A percentile compares a stretch with the other conserved stretches of the same genome.
These are phyloP conservation scores for Solea solea DNA, from an alignment of 2,113 vertebrate genomes.

Conservation along the genomic window DNA sequence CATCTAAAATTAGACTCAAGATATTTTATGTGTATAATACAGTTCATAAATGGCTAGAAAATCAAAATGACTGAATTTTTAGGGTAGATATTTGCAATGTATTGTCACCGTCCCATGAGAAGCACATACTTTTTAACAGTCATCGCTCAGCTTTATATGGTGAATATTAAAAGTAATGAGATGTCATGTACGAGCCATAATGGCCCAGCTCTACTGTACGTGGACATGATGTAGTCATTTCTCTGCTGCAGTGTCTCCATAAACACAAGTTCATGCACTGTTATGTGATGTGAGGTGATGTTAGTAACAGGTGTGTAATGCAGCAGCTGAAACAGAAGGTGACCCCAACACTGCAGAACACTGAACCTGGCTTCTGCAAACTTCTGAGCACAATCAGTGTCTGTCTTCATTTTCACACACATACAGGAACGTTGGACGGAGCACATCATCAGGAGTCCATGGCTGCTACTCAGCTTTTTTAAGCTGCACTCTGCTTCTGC, in stretches of 20 bases:
- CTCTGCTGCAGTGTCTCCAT: background rate
- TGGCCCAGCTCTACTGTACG: background rate
- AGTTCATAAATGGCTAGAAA: too few relatives aligned
- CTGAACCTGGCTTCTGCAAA: constrained; percentile 36
- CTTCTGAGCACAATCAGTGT: constrained; percentile 29
- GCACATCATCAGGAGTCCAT: constrained; percentile 40
- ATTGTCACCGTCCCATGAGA: too few relatives aligned
- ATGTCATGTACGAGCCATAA: too few relatives aligned
- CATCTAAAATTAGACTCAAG: too few relatives aligned
- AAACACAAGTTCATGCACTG: background rate
- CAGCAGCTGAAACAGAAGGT: constrained; percentile 70
- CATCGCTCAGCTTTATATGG: too few relatives aligned
- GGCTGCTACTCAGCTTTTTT: constrained; percentile 50
- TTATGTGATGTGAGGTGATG: constrained; percentile 3
- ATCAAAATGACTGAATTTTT: too few relatives aligned
- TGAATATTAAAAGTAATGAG: too few relatives aligned
- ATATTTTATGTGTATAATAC: too few relatives aligned
- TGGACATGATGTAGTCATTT: background rate
- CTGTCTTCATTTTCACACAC: constrained; percentile 74
- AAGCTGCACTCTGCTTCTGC: constrained; percentile 17
- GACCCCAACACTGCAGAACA: constrained; percentile 64
- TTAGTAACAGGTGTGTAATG: constrained; percentile 61
- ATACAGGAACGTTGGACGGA: constrained; percentile 54
- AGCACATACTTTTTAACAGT: too few relatives aligned
- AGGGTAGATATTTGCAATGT: too few relatives aligned